phyloP scores from a whole-genome alignment of 1,140 invertebrate species.

The Aradophagus sp. region DNA sequence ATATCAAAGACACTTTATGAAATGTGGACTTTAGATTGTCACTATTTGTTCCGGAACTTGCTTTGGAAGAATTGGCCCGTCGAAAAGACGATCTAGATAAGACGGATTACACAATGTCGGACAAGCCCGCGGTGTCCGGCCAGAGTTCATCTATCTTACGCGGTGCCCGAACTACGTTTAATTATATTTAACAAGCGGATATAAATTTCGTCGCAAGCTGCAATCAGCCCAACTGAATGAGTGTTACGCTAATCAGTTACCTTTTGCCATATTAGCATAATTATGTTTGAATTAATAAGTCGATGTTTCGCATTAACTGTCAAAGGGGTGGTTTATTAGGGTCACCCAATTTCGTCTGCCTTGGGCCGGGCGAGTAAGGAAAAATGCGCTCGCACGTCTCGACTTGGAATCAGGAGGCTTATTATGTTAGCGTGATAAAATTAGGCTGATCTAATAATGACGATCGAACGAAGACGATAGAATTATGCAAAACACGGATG shows the following conservation, averaged over 20 bases:
- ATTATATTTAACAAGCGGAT: slow-evolving; percentile 15
- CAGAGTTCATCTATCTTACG: slow-evolving; percentile 7
- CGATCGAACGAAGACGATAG: too few relatives aligned
- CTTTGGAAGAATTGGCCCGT: too few relatives aligned
- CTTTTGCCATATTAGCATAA: slow-evolving; percentile 13
- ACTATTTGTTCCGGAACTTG: too few relatives aligned
- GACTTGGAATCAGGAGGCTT: too few relatives aligned
- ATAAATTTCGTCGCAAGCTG: slow-evolving; percentile 2
- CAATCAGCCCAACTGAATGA: too few relatives aligned
- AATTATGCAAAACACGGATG: too few relatives aligned
- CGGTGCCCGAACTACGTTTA: slow-evolving; percentile 3
- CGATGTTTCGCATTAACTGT: slow-evolving; percentile 21
- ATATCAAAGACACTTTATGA: too few relatives aligned
- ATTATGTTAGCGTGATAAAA: too few relatives aligned
- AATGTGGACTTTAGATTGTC: too few relatives aligned
- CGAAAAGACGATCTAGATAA: slow-evolving; percentile 2
- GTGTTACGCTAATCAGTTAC: slow-evolving; percentile 14
- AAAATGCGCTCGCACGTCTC: too few relatives aligned
- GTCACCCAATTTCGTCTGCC: slow-evolving; percentile 10
- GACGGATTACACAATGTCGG: slow-evolving; percentile 6
- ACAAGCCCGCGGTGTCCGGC: not conserved
- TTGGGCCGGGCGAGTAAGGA: too few relatives aligned
- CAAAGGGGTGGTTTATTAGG: slow-evolving; percentile 21
- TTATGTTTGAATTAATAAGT: slow-evolving; percentile 11
- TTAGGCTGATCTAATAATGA: too few relatives aligned